Evolutionary conservation across 35 echinoderm and acorn worm species (phyloP).

Genomic region (Hemicentrotus pulcherrimus): DNA sequence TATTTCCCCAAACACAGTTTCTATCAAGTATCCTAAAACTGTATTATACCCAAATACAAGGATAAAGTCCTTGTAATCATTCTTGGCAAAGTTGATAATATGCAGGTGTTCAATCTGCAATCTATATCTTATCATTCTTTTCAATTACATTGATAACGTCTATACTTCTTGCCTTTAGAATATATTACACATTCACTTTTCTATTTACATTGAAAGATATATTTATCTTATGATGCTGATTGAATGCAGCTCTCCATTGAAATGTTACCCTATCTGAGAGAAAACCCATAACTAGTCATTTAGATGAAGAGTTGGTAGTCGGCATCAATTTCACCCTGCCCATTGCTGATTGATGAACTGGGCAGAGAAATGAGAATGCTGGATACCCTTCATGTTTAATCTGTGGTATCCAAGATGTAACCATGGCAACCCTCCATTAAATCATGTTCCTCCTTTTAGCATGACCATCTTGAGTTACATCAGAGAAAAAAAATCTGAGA

Average conservation of each 20-base stretch:
- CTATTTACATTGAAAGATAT: not conserved
- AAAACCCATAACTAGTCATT: not conserved
- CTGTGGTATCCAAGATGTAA: not conserved
- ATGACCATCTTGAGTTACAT: not conserved
- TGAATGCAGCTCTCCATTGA: not conserved
- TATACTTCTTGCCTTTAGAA: no score
- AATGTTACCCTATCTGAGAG: not conserved
- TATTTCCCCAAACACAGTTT: no score
- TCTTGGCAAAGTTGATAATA: no score
- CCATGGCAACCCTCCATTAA: not conserved
- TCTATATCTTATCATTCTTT: no score
- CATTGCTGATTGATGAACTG: not conserved
- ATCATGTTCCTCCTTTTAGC: conserved; percentile 7
- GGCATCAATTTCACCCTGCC: not conserved
- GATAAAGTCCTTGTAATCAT: no score
- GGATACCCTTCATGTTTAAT: not conserved
- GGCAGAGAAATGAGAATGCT: not conserved
- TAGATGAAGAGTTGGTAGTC: not conserved
- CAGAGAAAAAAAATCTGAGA: not conserved
- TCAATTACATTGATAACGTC: no score
- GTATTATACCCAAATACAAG: no score
- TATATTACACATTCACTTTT: not conserved
- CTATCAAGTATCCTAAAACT: no score
- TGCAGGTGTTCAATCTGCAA: no score
- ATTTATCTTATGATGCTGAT: not conserved